Evolutionary conservation across 1,140 invertebrate genomes (phyloP).

Genomic region (Brachionus sp.): DNA sequence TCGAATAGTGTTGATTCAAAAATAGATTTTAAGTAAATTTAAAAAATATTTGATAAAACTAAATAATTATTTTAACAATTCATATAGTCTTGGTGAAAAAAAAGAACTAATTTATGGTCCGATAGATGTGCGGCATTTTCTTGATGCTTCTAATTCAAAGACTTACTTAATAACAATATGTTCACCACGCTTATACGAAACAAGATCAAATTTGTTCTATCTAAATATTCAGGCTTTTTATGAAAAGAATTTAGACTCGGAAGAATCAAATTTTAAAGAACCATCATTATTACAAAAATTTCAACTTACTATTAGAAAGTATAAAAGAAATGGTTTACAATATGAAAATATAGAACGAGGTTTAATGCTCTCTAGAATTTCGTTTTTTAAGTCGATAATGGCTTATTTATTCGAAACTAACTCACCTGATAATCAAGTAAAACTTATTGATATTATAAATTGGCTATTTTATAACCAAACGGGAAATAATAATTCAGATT

Average conservation of each 20-base stretch:
- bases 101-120: slow-evolving; percentile 26
- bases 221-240: background rate
- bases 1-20: slow-evolving; percentile 42
- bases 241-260: background rate
- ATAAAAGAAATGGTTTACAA: background rate
- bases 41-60: background rate
- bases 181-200: slow-evolving; percentile 1
- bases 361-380: background rate
- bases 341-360: slow-evolving; percentile 27
- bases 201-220: slow-evolving; percentile 8
- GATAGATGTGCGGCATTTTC: slow-evolving; percentile 5
- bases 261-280: background rate
- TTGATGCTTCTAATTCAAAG: background rate
- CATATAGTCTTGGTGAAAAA: background rate
- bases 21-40: slow-evolving; percentile 47
- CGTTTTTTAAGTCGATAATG: background rate
- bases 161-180: slow-evolving; percentile 30
- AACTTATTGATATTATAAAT: background rate
- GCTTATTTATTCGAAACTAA: background rate
- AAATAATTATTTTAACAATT: background rate
- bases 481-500: background rate
- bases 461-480: slow-evolving; percentile 35
- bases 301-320: slow-evolving; percentile 29
- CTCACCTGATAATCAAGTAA: background rate
- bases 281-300: background rate